A percentile compares a stretch with the other conserved stretches of the same genome.
Conservation (phyloP, 64 coral and sea anemone species). For the Montipora capricornis region DNA sequence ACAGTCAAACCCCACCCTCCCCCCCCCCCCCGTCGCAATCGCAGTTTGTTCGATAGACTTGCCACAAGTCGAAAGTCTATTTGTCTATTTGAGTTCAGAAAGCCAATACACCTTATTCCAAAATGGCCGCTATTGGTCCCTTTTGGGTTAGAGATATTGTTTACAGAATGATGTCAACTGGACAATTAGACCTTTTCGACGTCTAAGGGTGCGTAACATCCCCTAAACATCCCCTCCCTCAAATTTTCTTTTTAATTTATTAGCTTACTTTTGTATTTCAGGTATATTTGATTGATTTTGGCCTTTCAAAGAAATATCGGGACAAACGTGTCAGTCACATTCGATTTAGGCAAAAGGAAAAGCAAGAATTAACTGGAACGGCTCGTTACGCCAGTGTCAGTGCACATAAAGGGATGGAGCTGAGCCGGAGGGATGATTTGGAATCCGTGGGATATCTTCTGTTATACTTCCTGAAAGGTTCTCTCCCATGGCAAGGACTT, state of each 20-base stretch:
- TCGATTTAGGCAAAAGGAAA: constrained; percentile 68
- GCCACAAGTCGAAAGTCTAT: no score
- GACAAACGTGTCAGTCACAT: constrained; percentile 69
- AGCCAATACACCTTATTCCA: no score
- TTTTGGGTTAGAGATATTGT: no score
- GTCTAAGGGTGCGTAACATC: no score
- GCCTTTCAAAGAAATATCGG: constrained; percentile 75
- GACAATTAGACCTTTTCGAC: no score
- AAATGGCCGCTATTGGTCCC: no score
- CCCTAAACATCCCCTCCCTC: no score
- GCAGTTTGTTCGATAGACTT: no score
- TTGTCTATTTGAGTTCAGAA: no score
- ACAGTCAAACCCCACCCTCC: no score
- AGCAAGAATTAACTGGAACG: constrained; percentile 69
- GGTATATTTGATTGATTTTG: constrained; percentile 90
- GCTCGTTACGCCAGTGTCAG: constrained; percentile 75
- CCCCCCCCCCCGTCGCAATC: no score
- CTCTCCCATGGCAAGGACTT: constrained; percentile 84
- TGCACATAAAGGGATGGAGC: constrained; percentile 88
- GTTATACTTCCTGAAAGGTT: constrained; percentile 73
- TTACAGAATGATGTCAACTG: no score
- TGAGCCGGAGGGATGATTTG: constrained; percentile 83
- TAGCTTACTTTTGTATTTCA: neutral
- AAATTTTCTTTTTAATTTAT: neutral
- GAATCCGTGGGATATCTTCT: constrained; percentile 78